These are phyloP conservation scores for Tetraneura akinire DNA, from an alignment of 1,140 invertebrate species.

Conservation along the genomic window DNA sequence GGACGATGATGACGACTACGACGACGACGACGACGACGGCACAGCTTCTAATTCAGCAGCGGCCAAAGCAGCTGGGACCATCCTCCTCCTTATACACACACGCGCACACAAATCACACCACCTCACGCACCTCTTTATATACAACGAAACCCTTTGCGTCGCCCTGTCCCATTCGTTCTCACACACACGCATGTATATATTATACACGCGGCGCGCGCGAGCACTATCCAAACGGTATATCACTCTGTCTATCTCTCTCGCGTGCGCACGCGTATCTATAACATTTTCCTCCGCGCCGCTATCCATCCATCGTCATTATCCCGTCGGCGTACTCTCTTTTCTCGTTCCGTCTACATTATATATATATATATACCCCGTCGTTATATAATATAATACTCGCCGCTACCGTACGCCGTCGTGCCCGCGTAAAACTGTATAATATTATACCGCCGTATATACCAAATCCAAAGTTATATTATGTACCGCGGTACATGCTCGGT, in stretches of 20 bases:
- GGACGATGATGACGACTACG: background rate
- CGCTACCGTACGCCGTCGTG: too few species aligned
- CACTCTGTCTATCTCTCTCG: background rate
- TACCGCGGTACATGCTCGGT: too few species aligned
- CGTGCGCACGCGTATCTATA: background rate
- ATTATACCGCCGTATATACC: too few species aligned
- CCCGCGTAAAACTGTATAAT: too few species aligned
- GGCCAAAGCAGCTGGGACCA: conserved; percentile 32
- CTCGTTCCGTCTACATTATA: too few species aligned
- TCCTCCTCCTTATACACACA: background rate
- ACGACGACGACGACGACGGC: conserved; percentile 11
- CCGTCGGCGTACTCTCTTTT: background rate
- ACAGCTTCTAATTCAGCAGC: conserved; percentile 38
- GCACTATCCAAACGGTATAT: too few species aligned
- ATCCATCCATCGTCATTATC: background rate
- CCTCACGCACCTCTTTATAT: background rate
- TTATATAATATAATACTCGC: too few species aligned
- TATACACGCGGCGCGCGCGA: too few species aligned
- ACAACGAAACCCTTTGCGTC: too few species aligned
- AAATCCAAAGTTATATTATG: too few species aligned
- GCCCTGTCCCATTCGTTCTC: background rate
- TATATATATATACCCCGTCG: too few species aligned
- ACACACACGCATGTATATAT: background rate
- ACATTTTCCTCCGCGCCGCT: background rate
- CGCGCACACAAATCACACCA: background rate